Evolutionary conservation across 2,888 invertebrate species (phyloP), one percentile per base, ranked within the genome.

Genomic region (Drosophila mimica): DNA sequence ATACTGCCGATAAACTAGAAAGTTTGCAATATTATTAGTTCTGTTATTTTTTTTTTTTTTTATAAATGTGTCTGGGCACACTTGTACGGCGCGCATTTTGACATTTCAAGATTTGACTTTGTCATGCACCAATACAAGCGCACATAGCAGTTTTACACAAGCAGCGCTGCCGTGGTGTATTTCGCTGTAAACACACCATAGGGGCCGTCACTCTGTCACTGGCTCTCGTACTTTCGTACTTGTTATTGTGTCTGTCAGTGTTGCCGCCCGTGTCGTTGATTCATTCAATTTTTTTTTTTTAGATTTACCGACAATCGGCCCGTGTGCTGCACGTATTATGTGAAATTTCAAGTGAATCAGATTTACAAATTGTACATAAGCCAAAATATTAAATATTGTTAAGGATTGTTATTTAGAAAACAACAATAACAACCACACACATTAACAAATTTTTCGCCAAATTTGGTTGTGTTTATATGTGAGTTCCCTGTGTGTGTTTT

Each of bases 81-180:
- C 81, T 73, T 60, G 38, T 48, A 34, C 65, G 51, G 68, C 81
- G 76, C 71, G 81, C 76, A 78, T 78, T 80, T 80, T 76, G 81
- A 78, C 76, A 78, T 81, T 78, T 78, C 46, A 62, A 59, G 62
- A 80, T 78, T 78, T 80, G 68, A 80, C 81, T 71, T 62, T 76
- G 78, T 78, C 81, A 79, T 79, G 68, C 79, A 81, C 77, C n/a
- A 73, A 76, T n/a, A 79, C 81, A 58, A 61, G 20, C 63, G 46
- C 76, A 58, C 17, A 52, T 28, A 66, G 30, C 58, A 25, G 51
- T 49, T 63, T 64, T 57, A 64, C 60, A 60, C 56, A 40, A 66
- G 61, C 58, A 46, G 56, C 53, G 49, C 60, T 61, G 51, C 68
- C 70, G 74, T 79, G 79, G 81, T 79, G 79, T 48, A 53, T 81